Evolutionary conservation across 1,140 invertebrate species (phyloP).

Genomic region (Maconellicoccus hirsutus): DNA sequence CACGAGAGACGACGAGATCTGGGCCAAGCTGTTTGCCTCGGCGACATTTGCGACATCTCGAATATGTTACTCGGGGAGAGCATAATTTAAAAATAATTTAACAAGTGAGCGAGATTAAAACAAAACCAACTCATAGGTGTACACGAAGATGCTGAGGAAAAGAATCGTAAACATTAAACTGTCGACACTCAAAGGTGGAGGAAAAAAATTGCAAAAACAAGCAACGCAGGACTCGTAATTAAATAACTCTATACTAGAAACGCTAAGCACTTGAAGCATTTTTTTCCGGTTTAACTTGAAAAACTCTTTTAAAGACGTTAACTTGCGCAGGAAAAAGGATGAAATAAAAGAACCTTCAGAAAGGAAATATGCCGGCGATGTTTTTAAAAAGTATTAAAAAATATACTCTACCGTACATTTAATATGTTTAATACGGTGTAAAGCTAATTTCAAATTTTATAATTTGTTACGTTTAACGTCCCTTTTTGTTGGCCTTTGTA

Average conservation of each 20-base stretch:
- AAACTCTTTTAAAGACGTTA: slow-evolving; percentile 7
- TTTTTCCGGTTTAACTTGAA: not conserved
- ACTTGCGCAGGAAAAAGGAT: not conserved
- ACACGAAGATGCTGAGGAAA: not conserved
- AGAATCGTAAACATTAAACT: not conserved
- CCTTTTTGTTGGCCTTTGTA: too few species aligned
- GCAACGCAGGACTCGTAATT: not conserved
- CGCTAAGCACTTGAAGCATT: slow-evolving; percentile 3
- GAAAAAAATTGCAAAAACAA: not conserved
- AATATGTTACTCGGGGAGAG: too few species aligned
- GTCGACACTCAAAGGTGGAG: not conserved
- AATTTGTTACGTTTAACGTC: too few species aligned
- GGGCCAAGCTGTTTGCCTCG: too few species aligned
- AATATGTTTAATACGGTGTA: too few species aligned
- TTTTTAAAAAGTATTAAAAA: not conserved
- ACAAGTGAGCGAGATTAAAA: too few species aligned
- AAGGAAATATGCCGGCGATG: not conserved
- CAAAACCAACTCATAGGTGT: too few species aligned
- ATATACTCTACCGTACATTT: too few species aligned
- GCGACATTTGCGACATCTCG: too few species aligned
- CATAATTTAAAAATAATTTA: too few species aligned
- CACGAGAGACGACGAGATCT: too few species aligned
- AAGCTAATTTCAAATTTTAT: too few species aligned
- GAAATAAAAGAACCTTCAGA: not conserved
- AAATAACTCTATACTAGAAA: not conserved